These are phyloP conservation scores for Bombycilla garrulus DNA, from an alignment of 2,113 vertebrate species.

Conservation along the genomic window DNA sequence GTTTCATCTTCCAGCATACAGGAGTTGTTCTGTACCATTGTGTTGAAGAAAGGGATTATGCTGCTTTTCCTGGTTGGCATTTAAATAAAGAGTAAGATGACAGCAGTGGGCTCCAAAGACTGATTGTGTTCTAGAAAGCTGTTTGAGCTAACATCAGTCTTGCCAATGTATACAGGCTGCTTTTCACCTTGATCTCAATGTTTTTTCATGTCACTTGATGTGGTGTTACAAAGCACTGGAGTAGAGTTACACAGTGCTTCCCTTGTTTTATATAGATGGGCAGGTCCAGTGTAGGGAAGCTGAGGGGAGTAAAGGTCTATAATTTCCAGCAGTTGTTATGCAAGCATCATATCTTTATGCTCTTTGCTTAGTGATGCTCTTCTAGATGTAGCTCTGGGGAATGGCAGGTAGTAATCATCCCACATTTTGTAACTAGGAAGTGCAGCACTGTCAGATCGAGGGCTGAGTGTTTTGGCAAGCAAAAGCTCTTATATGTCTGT, in stretches of 20 bases:
- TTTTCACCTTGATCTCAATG: neutral
- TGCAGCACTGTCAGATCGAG: neutral
- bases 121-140: neutral
- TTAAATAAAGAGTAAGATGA: neutral
- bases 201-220: neutral
- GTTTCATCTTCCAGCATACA: neutral
- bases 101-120: neutral
- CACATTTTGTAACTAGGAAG: neutral
- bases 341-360: neutral
- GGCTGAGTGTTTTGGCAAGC: neutral
- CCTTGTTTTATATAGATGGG: neutral
- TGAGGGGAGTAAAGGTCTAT: neutral
- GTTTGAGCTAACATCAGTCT: neutral
- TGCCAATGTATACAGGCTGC: neutral
- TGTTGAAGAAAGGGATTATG: neutral
- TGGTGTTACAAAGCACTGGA: neutral
- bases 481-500: neutral
- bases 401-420: neutral
- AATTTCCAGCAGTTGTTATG: neutral
- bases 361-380: neutral
- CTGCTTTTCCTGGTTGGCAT: neutral
- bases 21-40: neutral
- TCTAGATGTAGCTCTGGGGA: neutral
- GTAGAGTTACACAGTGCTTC: neutral
- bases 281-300: neutral